Base-by-base conservation (phyloP, 2,113 vertebrate genomes). In the Pan paniscus region DNA sequence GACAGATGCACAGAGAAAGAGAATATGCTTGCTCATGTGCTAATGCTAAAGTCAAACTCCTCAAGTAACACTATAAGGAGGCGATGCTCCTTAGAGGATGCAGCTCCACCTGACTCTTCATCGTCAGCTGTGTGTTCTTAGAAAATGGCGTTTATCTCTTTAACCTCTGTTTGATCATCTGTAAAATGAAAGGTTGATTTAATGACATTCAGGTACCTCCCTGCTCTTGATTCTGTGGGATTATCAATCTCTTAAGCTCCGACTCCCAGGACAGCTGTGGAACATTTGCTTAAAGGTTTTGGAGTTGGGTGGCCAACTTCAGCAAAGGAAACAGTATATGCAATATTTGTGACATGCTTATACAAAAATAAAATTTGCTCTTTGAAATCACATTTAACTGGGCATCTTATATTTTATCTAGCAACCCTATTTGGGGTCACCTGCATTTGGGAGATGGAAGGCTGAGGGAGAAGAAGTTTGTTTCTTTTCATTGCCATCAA, bases 171-270 rank as follows among this genome's bases (percentile, higher is more conserved):
- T 48, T n/a, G n/a, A 76, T 84, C 57, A 85, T n/a, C 73, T 94
- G 76, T 82, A 76, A 96, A 82, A 82, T 78, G 50, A 81, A 86
- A 93, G 35, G 87, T 38, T 94, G 90, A 40, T 84, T 91, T 92
- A 76, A 81, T 20, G 72, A 82, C 20, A 16, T 52, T 70, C 46
- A 9, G 50, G 23, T 52, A 23, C 35, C 46, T 46, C 59, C 68
- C 43, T 7, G 30, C 52, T 73, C 72, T 75, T 75, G 70, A 59
- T 52, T 64, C 68, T 59, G 20, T 48, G 75, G n/a, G 61, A 25
- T 87, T 68, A 79, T 72, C 57, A 5, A 32, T 91, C 40, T 83
- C 30, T 64, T 70, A 8, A 61, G 52, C 3, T 6, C 46, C 32
- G 18, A 64, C n/a, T 79, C 25, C 25, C 13, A 30, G 25, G 72